Evolutionary conservation across 2,797 vertebrate genomes (phyloP).

Genomic region (Odontamblyopus lacepedii): DNA sequence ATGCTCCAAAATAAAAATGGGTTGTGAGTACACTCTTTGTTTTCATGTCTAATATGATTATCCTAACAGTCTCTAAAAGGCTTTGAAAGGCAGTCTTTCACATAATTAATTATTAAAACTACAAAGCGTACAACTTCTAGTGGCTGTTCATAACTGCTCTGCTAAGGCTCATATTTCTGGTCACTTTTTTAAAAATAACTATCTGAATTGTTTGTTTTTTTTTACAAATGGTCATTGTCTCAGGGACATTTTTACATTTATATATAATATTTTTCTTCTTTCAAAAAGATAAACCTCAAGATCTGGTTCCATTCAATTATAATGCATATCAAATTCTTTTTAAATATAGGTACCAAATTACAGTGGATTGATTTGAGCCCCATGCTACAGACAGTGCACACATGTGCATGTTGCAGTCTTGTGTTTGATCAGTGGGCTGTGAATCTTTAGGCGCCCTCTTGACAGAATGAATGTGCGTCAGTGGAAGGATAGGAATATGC

Average conservation of each 20-base stretch:
- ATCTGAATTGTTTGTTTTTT: too few relatives aligned
- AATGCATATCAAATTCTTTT: constrained; percentile 13
- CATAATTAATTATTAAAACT: constrained; percentile 3
- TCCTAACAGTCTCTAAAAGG: constrained; percentile 43
- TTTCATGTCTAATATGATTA: constrained; percentile 35
- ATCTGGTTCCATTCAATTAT: too few relatives aligned
- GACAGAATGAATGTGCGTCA: constrained; percentile 57
- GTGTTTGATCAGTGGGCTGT: constrained; percentile 50
- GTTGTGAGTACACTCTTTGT: constrained; percentile 44
- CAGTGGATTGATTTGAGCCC: constrained; percentile 36
- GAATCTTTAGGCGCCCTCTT: constrained; percentile 42
- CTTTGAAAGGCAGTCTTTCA: constrained; percentile 17
- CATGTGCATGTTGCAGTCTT: constrained; percentile 13
- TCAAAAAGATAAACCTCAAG: neutral
- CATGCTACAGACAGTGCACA: constrained; percentile 20
- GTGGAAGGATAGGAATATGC: constrained; percentile 26
- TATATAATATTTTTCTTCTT: neutral
- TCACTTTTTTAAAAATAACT: too few relatives aligned
- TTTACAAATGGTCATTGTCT: neutral
- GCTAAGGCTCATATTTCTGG: neutral
- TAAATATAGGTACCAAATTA: constrained; percentile 20
- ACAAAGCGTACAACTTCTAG: neutral
- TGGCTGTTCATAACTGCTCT: neutral
- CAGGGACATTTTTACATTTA: neutral
- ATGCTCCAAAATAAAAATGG: constrained; percentile 34